Evolutionary conservation across 2,113 vertebrate genomes (phyloP), one percentile per base, ranked within the genome.

Genomic region (Oncorhynchus keta): DNA sequence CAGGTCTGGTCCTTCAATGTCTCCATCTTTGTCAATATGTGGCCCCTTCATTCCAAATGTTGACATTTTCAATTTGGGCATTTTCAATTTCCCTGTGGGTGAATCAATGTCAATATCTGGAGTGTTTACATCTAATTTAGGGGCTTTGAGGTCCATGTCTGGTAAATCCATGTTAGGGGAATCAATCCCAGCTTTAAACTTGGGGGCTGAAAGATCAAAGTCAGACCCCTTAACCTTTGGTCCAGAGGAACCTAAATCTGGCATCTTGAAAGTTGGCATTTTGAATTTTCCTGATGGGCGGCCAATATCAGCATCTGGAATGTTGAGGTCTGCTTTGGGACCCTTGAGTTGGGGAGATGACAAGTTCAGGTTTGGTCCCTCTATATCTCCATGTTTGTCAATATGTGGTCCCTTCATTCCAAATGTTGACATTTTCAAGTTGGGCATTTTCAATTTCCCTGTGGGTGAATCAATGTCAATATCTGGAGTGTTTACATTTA

Each of bases 361-460:
- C 35, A 7, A 7, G 0, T 35, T 35, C 35, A 39, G 35, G 26
- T 77, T 76, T 4, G 84, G 81, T 7, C 18, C 20, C 2, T 87
- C 28, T 8, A 86, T 14, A 2, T 76, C 79, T 72, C 67, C 84
- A 75, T 82, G 26, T 5, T 81, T 3, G 5, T 72, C 77, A 18
- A 76, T 16, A 22, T 77, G 76, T 3, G 84, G 80, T 4, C 14
- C 20, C 3, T 86, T 32, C 5, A 86, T 20, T 45, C 57, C 62
- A 16, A 81, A 89, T 18, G 76, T 81, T 1, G 92, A 90, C 85
- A 88, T 91, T 45, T 67, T 70, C 39, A 92, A 86, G 0, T 76
- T 88, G 9, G 90, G 90, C 68, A 83, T 57, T 24, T 85, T 89
- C 72, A 86, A 79, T 75, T 88, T 85, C 39, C 26, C 79, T 64